Evolutionary conservation across 2,113 vertebrate species (phyloP), one percentile per base, ranked within the genome.

Genomic region (Phrynosoma blainvillii): DNA sequence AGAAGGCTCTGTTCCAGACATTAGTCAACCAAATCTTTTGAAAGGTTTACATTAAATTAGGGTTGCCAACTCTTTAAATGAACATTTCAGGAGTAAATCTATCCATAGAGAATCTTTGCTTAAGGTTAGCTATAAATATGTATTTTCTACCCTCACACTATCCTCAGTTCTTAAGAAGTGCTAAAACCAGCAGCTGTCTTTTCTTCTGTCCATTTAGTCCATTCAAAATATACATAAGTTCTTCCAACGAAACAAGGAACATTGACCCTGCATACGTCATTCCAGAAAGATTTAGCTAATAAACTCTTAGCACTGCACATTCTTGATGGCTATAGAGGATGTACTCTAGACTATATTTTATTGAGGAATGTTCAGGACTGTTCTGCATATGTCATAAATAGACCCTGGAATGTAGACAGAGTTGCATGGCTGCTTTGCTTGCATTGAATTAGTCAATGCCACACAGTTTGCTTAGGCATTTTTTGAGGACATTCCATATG

Each of bases 241-340:
- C 56, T 76, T 82, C 79, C 79, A 87, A 32, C 86, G 52, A 56
- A 82, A 76, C 70, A 82, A 27, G 66, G 79, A 66, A 59, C 42
- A 12, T 87, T 87, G 79, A 87, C 86, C 86, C 30, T 20, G 23
- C 21, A 66, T 6, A 40, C 59, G 65, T 40, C 30, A 36, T 88
- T 88, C 81, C 71, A 59, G 20, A 70, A 76, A 76, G 79, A 77
- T 77, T 88, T 68, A 77, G 82, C 87, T 88, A 65, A 82, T 76
- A 30, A 66, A 52, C 27, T 40, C 80, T 83, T 83, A 68, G 87
- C 59, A 68, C 13, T 62, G 14, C n/a, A 77, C 87, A 88, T 88
- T 88, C 59, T 68, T 88, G 40, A 74, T 83, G n/a, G 76, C 74
- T 40, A 36, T 54, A 66, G 32, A 73, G 74, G 18, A 42, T 36